phyloP scores from a whole-genome alignment of 1,140 invertebrate genomes.

The Drosophila sp. region DNA sequence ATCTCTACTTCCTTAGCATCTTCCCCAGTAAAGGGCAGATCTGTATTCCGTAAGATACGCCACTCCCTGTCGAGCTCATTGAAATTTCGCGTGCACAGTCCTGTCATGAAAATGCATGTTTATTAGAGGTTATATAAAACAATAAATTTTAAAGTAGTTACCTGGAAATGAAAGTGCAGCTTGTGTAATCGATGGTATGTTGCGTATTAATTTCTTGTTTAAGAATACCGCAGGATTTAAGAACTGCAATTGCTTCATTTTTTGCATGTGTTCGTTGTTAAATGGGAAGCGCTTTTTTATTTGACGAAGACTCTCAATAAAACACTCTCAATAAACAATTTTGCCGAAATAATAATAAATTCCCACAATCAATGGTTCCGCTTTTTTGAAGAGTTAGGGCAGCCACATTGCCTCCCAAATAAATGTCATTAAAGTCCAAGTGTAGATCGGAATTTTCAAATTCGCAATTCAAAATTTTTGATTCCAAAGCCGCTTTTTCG shows the following conservation, averaged over 20 bases:
- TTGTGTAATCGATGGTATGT: conserved; percentile 1
- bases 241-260: conserved; percentile 5
- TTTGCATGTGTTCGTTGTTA: conserved; percentile 2
- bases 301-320: not conserved
- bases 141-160: conserved; percentile 2
- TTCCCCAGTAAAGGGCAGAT: conserved; percentile 1
- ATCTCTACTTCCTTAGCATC: conserved; percentile 3
- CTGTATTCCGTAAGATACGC: conserved; percentile 5
- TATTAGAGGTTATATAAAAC: conserved; percentile 2
- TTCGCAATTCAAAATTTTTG: not conserved
- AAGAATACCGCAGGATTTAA: conserved; percentile 4
- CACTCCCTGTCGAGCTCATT: not conserved
- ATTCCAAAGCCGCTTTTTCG: not conserved
- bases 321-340: conserved; percentile 1
- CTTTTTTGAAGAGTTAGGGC: not conserved
- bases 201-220: conserved; percentile 1
- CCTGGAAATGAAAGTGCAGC: not conserved
- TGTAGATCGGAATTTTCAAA: not conserved
- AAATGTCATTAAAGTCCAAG: conserved; percentile 1
- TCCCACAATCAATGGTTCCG: not conserved
- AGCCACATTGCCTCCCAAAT: conserved; percentile 1
- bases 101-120: not conserved
- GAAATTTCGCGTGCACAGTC: no score
- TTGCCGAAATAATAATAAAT: conserved; percentile 2
- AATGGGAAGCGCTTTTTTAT: not conserved